Percentiles rank a stretch among this genome's conserved stretches.
phyloP scores from a whole-genome alignment of 2,113 vertebrate genomes.

The Riparia riparia region DNA sequence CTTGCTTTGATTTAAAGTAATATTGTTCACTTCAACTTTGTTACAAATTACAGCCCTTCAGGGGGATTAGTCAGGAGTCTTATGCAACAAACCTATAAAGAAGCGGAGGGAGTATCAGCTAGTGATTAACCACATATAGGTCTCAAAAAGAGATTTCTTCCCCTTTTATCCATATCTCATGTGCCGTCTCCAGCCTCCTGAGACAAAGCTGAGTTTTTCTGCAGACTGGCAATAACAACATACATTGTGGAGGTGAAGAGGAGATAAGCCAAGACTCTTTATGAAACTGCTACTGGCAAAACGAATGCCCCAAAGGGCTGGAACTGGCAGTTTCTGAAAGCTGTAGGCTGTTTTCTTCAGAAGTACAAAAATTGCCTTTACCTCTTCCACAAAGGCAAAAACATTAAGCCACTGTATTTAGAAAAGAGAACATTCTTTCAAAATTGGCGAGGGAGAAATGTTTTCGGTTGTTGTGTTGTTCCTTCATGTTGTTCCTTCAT shows the following conservation, averaged over 20 bases:
- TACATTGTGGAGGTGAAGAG: constrained; percentile 8
- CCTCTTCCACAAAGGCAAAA: background rate
- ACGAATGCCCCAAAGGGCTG: background rate
- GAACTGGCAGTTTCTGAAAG: background rate
- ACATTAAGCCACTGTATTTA: background rate
- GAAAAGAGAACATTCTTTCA: background rate
- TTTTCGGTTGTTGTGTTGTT: background rate
- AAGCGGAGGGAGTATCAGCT: background rate
- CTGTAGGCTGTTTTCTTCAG: background rate
- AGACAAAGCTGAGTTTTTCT: constrained; percentile 61
- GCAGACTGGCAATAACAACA: constrained; percentile 23
- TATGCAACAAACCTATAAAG: constrained; percentile 40
- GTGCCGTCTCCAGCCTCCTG: background rate
- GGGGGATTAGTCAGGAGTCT: background rate
- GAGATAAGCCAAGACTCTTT: constrained; percentile 50
- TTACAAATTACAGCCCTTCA: constrained; percentile 41
- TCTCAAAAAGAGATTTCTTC: constrained; percentile 13
- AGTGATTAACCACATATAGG: constrained; percentile 52
- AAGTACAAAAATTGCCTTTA: background rate
- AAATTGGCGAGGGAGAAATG: background rate
- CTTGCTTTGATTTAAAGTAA: constrained; percentile 29
- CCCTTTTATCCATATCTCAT: background rate
- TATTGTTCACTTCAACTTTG: constrained; percentile 28
- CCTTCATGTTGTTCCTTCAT: background rate
- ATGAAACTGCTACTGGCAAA: constrained; percentile 56